Base-by-base conservation (phyloP, 92 coral and sea anemone species). In the Bergia puertoricense region DNA sequence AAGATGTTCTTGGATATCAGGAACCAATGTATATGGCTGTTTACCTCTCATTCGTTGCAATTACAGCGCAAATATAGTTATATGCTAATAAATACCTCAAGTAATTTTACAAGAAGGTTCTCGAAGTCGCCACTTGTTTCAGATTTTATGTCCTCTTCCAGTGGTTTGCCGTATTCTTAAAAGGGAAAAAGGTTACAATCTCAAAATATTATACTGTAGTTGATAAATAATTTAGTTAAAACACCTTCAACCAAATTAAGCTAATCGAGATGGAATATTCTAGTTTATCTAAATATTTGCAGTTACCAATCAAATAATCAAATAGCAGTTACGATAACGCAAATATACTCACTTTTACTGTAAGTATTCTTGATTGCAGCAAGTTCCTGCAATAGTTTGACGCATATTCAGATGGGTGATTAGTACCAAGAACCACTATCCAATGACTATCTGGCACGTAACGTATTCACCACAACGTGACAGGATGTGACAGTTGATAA, bases 41-140 rank as follows among this genome's bases (percentile, higher is more conserved):
- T 57, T 30, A 30, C 8, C 3, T 15, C 5, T 18, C 67, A 3
- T 9, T 5, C 6, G 5, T 5, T 23, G 8, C 6, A 44, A 38
- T 2, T 3, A 6, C 18, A 78, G 37, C 5, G 16, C 4, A 14
- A 30, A 30, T 30, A 30, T 30, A 30, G 30, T 30, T 30, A 30
- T 30, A 20, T 57, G 48, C 15, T 3, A 16, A 39, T 14, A 85
- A 23, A 77, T 51, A 96, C 99, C 95, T 93, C 85, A 41, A 92
- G 71, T 5, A 96, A 56, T 80, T 92, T 90, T 51, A 96, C 91
- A 8, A 96, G 91, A 50, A 96, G 88, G 86, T 95, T 88, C 89
- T 95, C 95, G 81, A 96, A 91, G 74, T 96, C 93, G 8, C 99
- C 96, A 42, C 96, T 85, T 36, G 99, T 96, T 85, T 96, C 99